Evolutionary conservation across 2,113 vertebrate species (phyloP).

Genomic region (Tachycineta bicolor): DNA sequence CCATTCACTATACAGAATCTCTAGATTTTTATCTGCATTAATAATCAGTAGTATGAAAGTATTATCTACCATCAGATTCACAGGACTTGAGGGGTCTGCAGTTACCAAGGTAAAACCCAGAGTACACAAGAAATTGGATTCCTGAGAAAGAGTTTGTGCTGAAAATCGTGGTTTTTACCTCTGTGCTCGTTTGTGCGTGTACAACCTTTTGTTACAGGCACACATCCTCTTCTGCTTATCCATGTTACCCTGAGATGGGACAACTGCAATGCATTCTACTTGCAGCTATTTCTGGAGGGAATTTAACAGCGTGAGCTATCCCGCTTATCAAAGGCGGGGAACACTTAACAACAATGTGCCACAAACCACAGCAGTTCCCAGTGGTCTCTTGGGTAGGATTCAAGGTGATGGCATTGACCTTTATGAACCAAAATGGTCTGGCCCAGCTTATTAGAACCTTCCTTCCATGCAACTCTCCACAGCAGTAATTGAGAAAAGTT

Average conservation of each 20-base stretch:
- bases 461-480: background rate
- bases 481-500: background rate
- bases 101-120: background rate
- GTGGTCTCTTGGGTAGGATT: slow-evolving; percentile 10
- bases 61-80: background rate
- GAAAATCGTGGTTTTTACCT: background rate
- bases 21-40: background rate
- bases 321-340: slow-evolving; percentile 20
- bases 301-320: background rate
- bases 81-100: background rate
- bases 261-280: background rate
- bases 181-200: background rate
- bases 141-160: background rate
- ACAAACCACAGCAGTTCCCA: background rate
- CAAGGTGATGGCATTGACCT: slow-evolving; percentile 41
- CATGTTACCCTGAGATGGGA: background rate
- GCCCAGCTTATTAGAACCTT: background rate
- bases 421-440: slow-evolving; percentile 21
- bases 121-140: background rate
- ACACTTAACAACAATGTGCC: slow-evolving; percentile 17
- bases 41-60: background rate
- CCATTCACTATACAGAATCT: background rate
- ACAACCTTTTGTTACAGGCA: slow-evolving; percentile 10
- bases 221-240: background rate
- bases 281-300: slow-evolving; percentile 44